Evolutionary conservation across 2,797 vertebrate genomes (phyloP), one percentile per base, ranked within the genome.

Genomic region (Ctenopoma multispine): DNA sequence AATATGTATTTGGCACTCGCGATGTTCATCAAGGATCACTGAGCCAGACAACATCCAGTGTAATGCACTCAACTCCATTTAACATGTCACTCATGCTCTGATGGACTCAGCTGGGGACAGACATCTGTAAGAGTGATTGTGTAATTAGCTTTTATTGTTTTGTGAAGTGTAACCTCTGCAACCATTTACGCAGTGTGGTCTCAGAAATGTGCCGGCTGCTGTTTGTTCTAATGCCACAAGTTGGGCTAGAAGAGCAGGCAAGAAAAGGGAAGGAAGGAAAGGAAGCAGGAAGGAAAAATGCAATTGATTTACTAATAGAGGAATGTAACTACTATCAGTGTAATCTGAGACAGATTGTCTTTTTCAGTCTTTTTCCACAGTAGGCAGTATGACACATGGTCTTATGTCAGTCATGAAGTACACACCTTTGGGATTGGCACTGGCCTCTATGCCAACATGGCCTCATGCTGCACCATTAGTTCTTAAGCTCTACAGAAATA

Each of bases 181-280:
- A 77, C 82, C 18, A 59, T 75, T 81, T 76, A 81, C 71, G 72
- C 63, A 78, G 69, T 51, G 69, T 75, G 81, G 34, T 72, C 51
- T 68, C 24, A 31, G 63, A 86, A 80, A 69, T 72, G 79, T 83
- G 79, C 23, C 63, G 34, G 31, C 44, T 84, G 72, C 62, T 88
- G 83, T 92, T 92, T 93, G 85, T 91, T 92, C 82, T 81, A 18
- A 56, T 72, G 81, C 81, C 90, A 91, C 89, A 61, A 63, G 38
- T 66, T 49, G 34, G 58, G 61, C 29, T 72, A 62, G 68, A 56
- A 87, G 75, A 81, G 3, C 48, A 84, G 29, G 58, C 69, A 68
- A 79, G 44, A 59, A 50, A 86, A 86, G 83, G 69, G 63, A 76
- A 87, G 79, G 88, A 90, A 89, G 78, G 82, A 90, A 88, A 78